Base-by-base conservation (phyloP, 2,797 vertebrate species). In the Okamejei kenojei region DNA sequence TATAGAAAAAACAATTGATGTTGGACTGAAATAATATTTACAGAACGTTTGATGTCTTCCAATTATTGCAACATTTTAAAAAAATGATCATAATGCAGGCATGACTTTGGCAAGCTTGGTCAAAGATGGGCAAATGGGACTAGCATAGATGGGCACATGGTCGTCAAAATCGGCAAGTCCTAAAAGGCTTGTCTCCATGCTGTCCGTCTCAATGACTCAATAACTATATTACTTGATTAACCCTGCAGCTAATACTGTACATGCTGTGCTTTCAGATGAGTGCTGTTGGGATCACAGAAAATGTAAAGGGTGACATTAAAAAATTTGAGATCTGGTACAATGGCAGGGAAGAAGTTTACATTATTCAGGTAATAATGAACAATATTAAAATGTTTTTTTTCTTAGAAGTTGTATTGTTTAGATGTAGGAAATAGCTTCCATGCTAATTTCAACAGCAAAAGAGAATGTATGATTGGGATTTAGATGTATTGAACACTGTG, bases 281-380 rank as follows among this genome's bases (percentile, higher is more conserved):
- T 93, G 95, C 98, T 0, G 98, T 99, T 95, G 98, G 98, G 80
- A 98, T 99, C 96, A 99, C 98, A 80, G 98, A 99, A 95, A 97
- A 97, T 78, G 97, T 98, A 91, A 99, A 99, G 96, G 96, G 98
- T 0, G 97, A 98, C 95, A 96, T 94, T 94, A 99, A 98, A 95
- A 99, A 99, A 95, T 99, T 99, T 95, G 98, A 99, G 95, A 97
- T 99, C 93, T 98, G 98, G 97, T 98, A 96, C 95, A 98, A 96
- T 7, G 98, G 98, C 93, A 97, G 98, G 96, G 98, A 98, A 94
- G 98, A 99, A 94, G 98, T 99, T 93, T 99, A 99, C 95, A 98
- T 99, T 93, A 97, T 98, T 93, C 98, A 99, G 98, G 98, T 99
- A 96, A 94, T 71, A 74, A 74, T 26, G 21, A 74, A 23, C 13